Base-by-base conservation (phyloP, 2,113 vertebrate species). In the Piprites chloris region DNA sequence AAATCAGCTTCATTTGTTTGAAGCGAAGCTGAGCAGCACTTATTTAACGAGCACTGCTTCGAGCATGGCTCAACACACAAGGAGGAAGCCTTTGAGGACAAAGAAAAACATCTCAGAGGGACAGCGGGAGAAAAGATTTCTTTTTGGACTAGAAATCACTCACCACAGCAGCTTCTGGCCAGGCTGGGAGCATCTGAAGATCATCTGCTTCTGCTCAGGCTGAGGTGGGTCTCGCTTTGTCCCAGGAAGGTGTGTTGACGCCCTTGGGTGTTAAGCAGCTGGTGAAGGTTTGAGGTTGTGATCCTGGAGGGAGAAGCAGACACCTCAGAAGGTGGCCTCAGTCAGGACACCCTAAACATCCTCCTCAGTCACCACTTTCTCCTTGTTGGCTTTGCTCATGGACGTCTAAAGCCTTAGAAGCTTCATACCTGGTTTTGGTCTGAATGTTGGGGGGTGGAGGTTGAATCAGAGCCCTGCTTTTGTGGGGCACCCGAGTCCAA, bases 1-100 rank as follows among this genome's bases (percentile, higher is more conserved):
- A 97, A 96, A 97, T 93, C 95, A 95, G 52, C 65, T 95, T 42
- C 90, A 50, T 92, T 94, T 95, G 88, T 89, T 93, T 85, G 63
- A 95, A 91, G 95, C 77, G 78, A 84, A 93, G 91, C 89, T 86
- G 63, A 83, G 88, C 13, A 0, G 55, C 58, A 30, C 58, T 87
- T 92, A 69, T n/a, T 91, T 91, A 94, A 91, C 85, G 66, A 91
- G 89, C 32, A 30, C 15, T 44, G 41, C 85, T 79, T 92, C 71
- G 58, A 75, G 96, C 80, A 15, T 49, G 76, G 78, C 84, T 91
- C 75, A 30, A 83, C 52, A 22, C 0, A 3, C 58, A 33, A 28
- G 35, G 47, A 96, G 55, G 47, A 85, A 89, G 50, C 28, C 26
- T 83, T 69, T 24, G 2, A 27, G 77, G 76, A 56, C 61, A 61